Evolutionary conservation across 1,140 invertebrate genomes (phyloP).

Genomic region (Aphaenogaster ashmeadi): DNA sequence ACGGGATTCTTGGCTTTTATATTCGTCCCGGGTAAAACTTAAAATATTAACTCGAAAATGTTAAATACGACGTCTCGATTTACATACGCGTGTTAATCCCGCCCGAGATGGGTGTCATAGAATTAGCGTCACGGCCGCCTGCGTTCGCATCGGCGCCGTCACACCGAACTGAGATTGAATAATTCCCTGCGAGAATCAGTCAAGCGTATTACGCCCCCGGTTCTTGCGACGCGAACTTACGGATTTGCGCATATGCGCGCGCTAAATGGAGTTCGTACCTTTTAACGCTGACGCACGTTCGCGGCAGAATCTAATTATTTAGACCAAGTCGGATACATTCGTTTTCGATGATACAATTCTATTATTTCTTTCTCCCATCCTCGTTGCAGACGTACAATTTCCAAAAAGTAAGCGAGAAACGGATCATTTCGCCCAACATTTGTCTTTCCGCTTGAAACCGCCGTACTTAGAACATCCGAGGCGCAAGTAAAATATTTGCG

Average conservation of each 20-base stretch:
- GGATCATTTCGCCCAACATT: slow-evolving; percentile 71
- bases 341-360: background rate
- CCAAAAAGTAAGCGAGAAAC: slow-evolving; percentile 68
- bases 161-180: slow-evolving; percentile 55
- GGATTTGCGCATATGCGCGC: slow-evolving; percentile 14
- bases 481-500: slow-evolving; percentile 81
- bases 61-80: slow-evolving; percentile 53
- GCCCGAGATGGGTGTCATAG: slow-evolving; percentile 49
- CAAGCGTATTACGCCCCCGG: slow-evolving; percentile 15
- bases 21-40: slow-evolving; percentile 23
- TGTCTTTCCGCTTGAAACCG: slow-evolving; percentile 74
- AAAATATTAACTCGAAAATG: slow-evolving; percentile 57
- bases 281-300: background rate
- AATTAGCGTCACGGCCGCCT: slow-evolving; percentile 49
- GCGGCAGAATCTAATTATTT: background rate
- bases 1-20: slow-evolving; percentile 47
- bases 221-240: slow-evolving; percentile 49
- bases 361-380: slow-evolving; percentile 42
- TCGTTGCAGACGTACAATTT: background rate
- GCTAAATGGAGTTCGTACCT: background rate
- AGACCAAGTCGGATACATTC: background rate
- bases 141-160: slow-evolving; percentile 29
- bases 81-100: slow-evolving; percentile 57
- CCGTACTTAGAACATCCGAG: slow-evolving; percentile 74
- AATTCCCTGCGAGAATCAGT: slow-evolving; percentile 60